Conservation (phyloP, 37 sponge, comb jelly and placozoan species). For the Halichondria panicea region DNA sequence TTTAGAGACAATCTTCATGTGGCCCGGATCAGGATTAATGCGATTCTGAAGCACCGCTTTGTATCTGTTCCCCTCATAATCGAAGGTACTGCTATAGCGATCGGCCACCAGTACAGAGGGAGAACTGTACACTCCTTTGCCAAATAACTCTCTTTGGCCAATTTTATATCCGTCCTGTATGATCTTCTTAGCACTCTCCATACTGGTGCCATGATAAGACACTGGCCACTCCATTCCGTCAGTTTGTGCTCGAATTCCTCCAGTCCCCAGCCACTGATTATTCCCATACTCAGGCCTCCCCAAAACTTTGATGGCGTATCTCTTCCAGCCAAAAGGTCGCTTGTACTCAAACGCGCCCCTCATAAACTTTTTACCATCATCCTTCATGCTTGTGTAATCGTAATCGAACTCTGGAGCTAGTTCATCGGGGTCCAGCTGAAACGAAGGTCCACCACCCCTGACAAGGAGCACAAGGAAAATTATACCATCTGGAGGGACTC, state of each 20-base stretch:
- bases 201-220: constrained; percentile 35
- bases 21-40: constrained; percentile 26
- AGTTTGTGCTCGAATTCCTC: background rate
- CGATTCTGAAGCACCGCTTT: constrained; percentile 43
- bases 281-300: constrained; percentile 19
- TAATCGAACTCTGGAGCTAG: constrained; percentile 30
- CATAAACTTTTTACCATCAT: constrained; percentile 25
- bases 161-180: background rate
- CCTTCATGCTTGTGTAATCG: constrained; percentile 30
- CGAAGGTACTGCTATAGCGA: constrained; percentile 12
- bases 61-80: constrained; percentile 11
- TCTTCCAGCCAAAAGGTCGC: constrained; percentile 48
- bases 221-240: constrained; percentile 40
- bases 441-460: constrained; percentile 32
- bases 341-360: constrained; percentile 46
- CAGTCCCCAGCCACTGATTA: constrained; percentile 28
- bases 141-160: constrained; percentile 15
- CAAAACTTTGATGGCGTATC: constrained; percentile 33
- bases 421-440: constrained; percentile 9
- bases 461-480: constrained; percentile 16
- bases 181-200: background rate
- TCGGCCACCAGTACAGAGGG: constrained; percentile 27
- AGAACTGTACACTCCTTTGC: constrained; percentile 23
- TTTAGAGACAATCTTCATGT: background rate
- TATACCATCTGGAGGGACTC: background rate